Conservation (phyloP, 2,113 vertebrate genomes). For the Hyaena hyaena region DNA sequence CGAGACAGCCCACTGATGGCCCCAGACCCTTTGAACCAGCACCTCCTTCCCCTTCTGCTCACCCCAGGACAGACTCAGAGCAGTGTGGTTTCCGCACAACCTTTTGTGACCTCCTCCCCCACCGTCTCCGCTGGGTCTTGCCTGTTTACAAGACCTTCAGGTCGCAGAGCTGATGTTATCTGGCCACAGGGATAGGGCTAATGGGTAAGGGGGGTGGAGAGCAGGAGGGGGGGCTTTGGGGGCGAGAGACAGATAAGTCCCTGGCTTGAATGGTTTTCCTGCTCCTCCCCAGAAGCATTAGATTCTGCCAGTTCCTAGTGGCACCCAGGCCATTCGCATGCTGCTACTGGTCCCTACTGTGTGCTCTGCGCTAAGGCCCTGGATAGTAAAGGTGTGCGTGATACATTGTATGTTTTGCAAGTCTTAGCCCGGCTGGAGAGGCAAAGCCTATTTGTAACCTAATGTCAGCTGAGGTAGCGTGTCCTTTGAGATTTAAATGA, state of each 20-base stretch:
- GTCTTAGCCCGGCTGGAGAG: background rate
- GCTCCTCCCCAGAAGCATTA: background rate
- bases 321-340: background rate
- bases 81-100: background rate
- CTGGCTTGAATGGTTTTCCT: background rate
- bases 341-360: background rate
- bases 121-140: background rate
- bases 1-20: background rate
- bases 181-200: background rate
- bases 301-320: background rate
- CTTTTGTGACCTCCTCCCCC: conserved; percentile 9
- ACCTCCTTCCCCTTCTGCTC: background rate
- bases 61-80: background rate
- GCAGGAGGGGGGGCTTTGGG: background rate
- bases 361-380: background rate
- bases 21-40: background rate
- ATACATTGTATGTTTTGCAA: conserved; percentile 15
- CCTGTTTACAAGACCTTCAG: conserved; percentile 37
- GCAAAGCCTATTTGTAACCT: conserved; percentile 35
- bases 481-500: conserved; percentile 63
- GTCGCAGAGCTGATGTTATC: background rate
- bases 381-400: background rate
- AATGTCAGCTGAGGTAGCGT: conserved; percentile 55
- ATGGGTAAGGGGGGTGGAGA: background rate
- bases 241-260: background rate